Base-by-base conservation (phyloP, 2,797 vertebrate genomes). In the Argya squamiceps region DNA sequence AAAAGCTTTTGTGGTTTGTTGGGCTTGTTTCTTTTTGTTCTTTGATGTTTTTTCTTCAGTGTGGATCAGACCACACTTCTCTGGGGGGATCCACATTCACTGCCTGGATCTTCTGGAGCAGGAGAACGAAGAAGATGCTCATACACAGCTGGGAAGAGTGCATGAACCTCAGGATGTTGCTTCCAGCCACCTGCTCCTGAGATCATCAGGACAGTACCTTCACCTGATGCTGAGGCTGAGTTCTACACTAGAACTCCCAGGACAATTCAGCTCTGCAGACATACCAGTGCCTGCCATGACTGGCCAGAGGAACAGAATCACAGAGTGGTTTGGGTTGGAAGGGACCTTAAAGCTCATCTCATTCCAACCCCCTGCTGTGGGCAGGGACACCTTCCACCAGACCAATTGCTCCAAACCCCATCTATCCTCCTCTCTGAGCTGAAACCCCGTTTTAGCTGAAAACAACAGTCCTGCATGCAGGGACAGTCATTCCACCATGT, bases 11-110 rank as follows among this genome's bases (percentile, higher is more conserved):
- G 44, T 86, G 26, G 5, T 68, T 86, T 76, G 6, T 49, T 60
- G 62, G 8, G 14, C 34, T 69, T 53, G 34, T 43, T 69, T 55
- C 9, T 23, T 59, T 47, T 46, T 0, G 0, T 8, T 71, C 43
- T 50, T 79, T 37, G 5, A 15, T 19, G 3, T 2, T 44, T 34
- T 65, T 22, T 2, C 12, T 62, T 26, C 17, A 24, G 0, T 15
- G 24, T 49, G 44, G 32, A 53, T 58, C 53, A 56, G 63, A 26
- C 29, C 58, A 12, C 20, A 5, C 18, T 62, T 73, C 46, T 73
- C n/a, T 4, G 1, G 8, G 29, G 30, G n/a, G 55, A 58, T 59
- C 37, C 34, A 24, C 15, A 13, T 46, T 56, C 44, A 8, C 41
- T 87, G 49, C 39, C n/a, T 23, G 13, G 16, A 69, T 19, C 16